Percentiles rank a stretch among this genome's conserved stretches.
These are phyloP conservation scores for Phyllotis vaccarum DNA, from an alignment of 2,797 vertebrate genomes.

Conservation along the genomic window DNA sequence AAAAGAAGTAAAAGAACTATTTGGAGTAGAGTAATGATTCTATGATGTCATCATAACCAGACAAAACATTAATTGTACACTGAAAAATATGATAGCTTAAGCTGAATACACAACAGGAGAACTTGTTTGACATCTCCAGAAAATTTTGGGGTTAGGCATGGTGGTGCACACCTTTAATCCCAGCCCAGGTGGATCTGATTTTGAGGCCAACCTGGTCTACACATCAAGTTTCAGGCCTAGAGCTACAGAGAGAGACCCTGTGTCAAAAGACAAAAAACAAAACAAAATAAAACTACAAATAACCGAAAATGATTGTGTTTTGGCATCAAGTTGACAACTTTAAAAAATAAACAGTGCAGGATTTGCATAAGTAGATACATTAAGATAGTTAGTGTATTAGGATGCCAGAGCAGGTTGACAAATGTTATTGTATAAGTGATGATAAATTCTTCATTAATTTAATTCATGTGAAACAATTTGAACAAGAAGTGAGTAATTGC, in stretches of 20 bases:
- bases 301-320: constrained; percentile 38
- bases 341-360: not conserved
- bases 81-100: not conserved
- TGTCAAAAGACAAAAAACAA: not conserved
- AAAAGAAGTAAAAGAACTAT: constrained; percentile 27
- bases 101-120: constrained; percentile 25
- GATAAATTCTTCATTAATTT: constrained; percentile 48
- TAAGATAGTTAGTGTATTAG: not conserved
- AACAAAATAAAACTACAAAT: not conserved
- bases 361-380: constrained; percentile 3
- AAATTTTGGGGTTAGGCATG: not conserved
- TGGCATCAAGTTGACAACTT: constrained; percentile 40
- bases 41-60: not conserved
- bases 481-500: not conserved
- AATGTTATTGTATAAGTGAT: not conserved
- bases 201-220: not conserved
- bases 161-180: not conserved
- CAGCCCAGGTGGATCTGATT: not conserved
- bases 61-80: not conserved
- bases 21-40: not conserved
- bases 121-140: constrained; percentile 7
- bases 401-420: not conserved
- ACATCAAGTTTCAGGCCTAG: not conserved
- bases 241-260: not conserved
- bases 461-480: constrained; percentile 32